Base-by-base conservation (phyloP, 2,113 vertebrate genomes). In the Petroica traversi region DNA sequence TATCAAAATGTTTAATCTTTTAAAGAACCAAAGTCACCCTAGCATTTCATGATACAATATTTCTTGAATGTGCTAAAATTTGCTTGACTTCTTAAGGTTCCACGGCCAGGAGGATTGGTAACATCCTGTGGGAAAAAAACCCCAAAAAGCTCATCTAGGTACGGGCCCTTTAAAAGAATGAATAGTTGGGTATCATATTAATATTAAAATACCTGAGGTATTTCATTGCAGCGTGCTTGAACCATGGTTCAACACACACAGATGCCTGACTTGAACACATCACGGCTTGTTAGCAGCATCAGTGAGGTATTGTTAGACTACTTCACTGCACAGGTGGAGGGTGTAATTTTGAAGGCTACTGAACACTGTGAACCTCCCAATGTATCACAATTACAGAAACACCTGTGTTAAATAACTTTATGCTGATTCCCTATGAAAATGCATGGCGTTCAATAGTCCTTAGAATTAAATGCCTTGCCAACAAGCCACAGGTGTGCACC, bases 401-500 rank as follows among this genome's bases (percentile, higher is more conserved):
- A 98, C 95, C 97, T 98, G 97, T 94, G 94, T 92, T 94, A 97
- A 97, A 97, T 96, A 97, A 95, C 74, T 89, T 86, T 69, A 43
- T 8, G 2, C 48, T 90, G 96, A 97, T 97, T 95, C 96, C 90
- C 94, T 96, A 73, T 89, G 85, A 97, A 97, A 97, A 96, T 96
- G 95, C 28, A 76, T 79, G 88, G 91, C 85, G 77, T 80, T 98
- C 97, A 97, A 96, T 73, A 96, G 95, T 92, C 87, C 96, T 94
- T 51, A 91, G 93, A 95, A 97, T 82, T 74, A 94, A 97, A 91
- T 49, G 59, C 78, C 95, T 72, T 97, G 95, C 96, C 97, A 98
- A 94, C 51, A 94, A 97, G 96, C 97, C 95, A 98, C 98, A 98
- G 97, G 97, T 98, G 98, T 97, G 92, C 97, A 76, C 97, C 94